A percentile compares a stretch with the other conserved stretches of the same genome.
These are phyloP conservation scores for Drosophila falleni DNA, from an alignment of 2,888 invertebrate species.

Conservation along the genomic window DNA sequence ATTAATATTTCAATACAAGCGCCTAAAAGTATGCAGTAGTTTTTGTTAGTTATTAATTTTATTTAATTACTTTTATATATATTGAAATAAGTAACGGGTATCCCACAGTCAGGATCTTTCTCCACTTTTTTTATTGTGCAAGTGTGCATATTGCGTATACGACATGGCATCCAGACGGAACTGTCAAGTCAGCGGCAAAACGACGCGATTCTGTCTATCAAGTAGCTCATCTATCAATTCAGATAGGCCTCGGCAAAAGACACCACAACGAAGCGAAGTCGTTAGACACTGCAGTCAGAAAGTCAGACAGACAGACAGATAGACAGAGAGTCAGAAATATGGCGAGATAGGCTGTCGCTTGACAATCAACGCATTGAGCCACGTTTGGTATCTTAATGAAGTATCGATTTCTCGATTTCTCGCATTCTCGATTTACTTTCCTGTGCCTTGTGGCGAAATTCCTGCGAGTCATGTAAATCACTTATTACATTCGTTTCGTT, in stretches of 20 bases:
- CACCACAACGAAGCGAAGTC: slow-evolving; percentile 54
- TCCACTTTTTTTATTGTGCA: slow-evolving; percentile 35
- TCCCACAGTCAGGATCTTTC: too few species aligned
- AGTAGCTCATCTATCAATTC: slow-evolving; percentile 75
- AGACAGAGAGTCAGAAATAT: slow-evolving; percentile 10
- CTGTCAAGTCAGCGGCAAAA: slow-evolving; percentile 49
- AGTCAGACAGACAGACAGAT: slow-evolving; percentile 15
- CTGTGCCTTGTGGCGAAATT: slow-evolving; percentile 70
- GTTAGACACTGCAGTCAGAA: slow-evolving; percentile 40
- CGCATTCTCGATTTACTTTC: slow-evolving; percentile 64
- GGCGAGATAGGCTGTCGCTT: slow-evolving; percentile 18
- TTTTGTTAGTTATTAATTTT: too few species aligned
- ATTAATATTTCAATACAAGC: too few species aligned
- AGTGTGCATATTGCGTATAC: slow-evolving; percentile 51
- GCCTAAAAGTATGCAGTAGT: too few species aligned
- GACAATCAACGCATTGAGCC: slow-evolving; percentile 37
- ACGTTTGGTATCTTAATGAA: slow-evolving; percentile 76
- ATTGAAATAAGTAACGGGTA: too few species aligned
- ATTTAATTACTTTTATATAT: too few species aligned
- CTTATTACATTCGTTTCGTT: slow-evolving; percentile 62
- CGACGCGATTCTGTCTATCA: slow-evolving; percentile 65
- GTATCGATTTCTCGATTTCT: slow-evolving; percentile 79
- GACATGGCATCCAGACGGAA: slow-evolving; percentile 26
- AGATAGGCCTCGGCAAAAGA: slow-evolving; percentile 60
- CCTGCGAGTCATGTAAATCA: slow-evolving; percentile 81